These are phyloP conservation scores for Zapus hudsonius DNA, from an alignment of 2,113 vertebrate species.

Conservation along the genomic window DNA sequence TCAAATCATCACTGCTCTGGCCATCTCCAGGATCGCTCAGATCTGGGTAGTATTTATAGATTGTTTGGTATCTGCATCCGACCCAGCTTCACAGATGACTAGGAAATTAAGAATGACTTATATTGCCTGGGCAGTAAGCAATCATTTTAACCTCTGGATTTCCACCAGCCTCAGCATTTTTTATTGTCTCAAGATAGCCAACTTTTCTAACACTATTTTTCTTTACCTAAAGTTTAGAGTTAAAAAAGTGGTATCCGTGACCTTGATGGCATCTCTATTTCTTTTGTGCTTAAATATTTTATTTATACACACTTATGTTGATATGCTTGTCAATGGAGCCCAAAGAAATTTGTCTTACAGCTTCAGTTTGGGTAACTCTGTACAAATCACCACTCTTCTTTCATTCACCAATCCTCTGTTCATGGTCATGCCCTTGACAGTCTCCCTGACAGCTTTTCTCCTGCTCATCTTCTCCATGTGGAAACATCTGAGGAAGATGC, in stretches of 20 bases:
- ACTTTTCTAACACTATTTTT: constrained; percentile 40
- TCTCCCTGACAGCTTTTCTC: no score
- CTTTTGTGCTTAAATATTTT: not conserved
- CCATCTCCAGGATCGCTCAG: not conserved
- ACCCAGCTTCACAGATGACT: not conserved
- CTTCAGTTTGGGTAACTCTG: rapidly evolving
- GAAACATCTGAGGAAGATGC: no score
- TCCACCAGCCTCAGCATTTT: not conserved
- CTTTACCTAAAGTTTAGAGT: constrained; percentile 51
- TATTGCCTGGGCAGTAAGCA: not conserved
- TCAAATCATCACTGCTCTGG: not conserved
- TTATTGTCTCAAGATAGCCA: constrained; percentile 58
- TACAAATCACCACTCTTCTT: rapidly evolving
- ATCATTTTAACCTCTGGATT: constrained; percentile 25
- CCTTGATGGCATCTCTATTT: not conserved
- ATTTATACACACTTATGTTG: rapidly evolving
- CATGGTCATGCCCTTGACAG: not conserved
- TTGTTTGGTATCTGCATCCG: not conserved
- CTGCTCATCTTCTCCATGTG: no score
- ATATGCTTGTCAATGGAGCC: not conserved
- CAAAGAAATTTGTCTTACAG: not conserved
- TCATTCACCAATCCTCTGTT: not conserved
- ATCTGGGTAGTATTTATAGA: not conserved
- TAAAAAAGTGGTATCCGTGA: not conserved
- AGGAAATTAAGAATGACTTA: not conserved